Conservation (phyloP, 2,113 vertebrate genomes). For the Pollimyrus isidori region DNA sequence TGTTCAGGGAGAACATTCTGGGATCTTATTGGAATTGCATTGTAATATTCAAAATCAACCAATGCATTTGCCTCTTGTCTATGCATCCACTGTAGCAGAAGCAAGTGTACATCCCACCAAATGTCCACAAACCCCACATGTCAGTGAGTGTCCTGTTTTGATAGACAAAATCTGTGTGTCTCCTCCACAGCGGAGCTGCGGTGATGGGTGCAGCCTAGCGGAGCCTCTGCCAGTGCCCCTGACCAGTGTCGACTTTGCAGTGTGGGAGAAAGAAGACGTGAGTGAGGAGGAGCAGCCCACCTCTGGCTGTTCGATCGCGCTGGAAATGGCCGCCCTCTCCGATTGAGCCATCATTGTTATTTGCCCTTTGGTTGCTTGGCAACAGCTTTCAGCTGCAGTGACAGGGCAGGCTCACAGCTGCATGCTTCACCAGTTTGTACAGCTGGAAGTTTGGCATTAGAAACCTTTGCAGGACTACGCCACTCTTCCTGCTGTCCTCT, state of each 20-base stretch:
- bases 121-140: background rate
- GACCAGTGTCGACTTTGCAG: slow-evolving; percentile 55
- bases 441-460: background rate
- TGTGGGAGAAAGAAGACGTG: slow-evolving; percentile 64
- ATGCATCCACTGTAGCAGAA: background rate
- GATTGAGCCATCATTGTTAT: background rate
- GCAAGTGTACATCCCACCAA: background rate
- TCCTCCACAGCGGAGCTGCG: slow-evolving; percentile 49
- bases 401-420: background rate
- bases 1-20: background rate
- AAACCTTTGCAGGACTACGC: background rate
- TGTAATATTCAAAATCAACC: background rate
- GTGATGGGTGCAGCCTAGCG: slow-evolving; percentile 52
- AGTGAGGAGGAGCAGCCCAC: slow-evolving; percentile 34
- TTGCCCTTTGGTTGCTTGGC: background rate
- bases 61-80: background rate
- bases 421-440: background rate
- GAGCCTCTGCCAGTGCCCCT: slow-evolving; percentile 56
- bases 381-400: background rate
- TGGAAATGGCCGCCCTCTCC: background rate
- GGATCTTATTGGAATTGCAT: background rate
- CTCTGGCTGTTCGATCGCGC: background rate
- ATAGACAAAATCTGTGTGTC: background rate
- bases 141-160: background rate
- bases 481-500: background rate